phyloP scores from a whole-genome alignment of 2,888 invertebrate species.

The Zaprionus obscuricornis region DNA sequence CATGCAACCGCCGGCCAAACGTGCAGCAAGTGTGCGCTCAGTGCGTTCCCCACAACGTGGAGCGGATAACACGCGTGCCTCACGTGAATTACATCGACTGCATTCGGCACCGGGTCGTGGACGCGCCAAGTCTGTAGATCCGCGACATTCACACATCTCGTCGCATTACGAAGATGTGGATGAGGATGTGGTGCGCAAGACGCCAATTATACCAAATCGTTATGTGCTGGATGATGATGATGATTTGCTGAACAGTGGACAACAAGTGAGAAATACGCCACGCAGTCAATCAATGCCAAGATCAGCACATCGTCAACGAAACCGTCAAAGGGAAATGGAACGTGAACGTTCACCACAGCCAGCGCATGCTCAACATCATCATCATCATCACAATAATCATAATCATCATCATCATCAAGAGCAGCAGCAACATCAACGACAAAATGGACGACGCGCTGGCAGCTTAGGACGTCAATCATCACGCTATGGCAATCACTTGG shows the following conservation, averaged over 20 bases:
- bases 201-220: slow-evolving; percentile 88
- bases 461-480: slow-evolving; percentile 68
- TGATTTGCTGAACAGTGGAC: slow-evolving; percentile 19
- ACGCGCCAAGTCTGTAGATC: slow-evolving; percentile 82
- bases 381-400: too few relatives aligned
- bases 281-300: slow-evolving; percentile 82
- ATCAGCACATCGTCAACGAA: slow-evolving; percentile 69
- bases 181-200: slow-evolving; percentile 83
- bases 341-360: slow-evolving; percentile 59
- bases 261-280: slow-evolving; percentile 46
- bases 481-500: slow-evolving; percentile 79
- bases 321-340: slow-evolving; percentile 56
- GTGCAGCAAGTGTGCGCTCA: slow-evolving; percentile 79
- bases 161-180: slow-evolving; percentile 78
- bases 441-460: slow-evolving; percentile 53
- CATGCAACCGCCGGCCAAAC: slow-evolving; percentile 67
- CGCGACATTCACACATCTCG: slow-evolving; percentile 63
- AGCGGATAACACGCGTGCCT: slow-evolving; percentile 60
- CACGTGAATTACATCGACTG: slow-evolving; percentile 73
- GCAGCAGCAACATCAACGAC: slow-evolving; percentile 30
- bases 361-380: slow-evolving; percentile 16
- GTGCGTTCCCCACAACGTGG: slow-evolving; percentile 71
- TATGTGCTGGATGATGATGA: slow-evolving; percentile 86
- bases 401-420: slow-evolving; percentile 9
- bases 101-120: slow-evolving; percentile 67